phyloP scores from a whole-genome alignment of 2,113 vertebrate species.

The Labrus mixtus region DNA sequence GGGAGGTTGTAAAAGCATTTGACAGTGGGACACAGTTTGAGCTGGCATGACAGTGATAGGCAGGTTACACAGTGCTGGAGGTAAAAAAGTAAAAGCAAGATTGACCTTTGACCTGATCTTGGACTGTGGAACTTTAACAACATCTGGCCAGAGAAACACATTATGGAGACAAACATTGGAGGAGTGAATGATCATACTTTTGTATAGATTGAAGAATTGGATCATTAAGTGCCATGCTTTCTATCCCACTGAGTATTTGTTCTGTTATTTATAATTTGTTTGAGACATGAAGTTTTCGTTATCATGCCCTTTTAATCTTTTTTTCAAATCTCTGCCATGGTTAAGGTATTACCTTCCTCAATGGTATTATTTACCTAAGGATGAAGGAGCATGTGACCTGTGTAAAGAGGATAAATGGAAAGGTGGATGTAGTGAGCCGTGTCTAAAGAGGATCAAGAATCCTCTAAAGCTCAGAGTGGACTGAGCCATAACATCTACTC shows the following conservation, averaged over 20 bases:
- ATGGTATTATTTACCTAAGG: conserved; percentile 5
- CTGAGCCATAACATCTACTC: conserved; percentile 3
- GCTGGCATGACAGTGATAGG: background rate
- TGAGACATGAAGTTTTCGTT: background rate
- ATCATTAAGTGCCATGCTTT: background rate
- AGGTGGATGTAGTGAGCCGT: conserved; percentile 29
- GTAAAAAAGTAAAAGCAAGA: background rate
- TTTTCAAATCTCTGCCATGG: background rate
- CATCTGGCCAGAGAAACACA: background rate
- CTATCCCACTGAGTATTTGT: background rate
- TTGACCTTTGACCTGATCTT: background rate
- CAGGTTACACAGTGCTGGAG: background rate
- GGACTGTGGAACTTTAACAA: background rate
- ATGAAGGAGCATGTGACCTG: conserved; percentile 11
- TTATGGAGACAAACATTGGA: background rate
- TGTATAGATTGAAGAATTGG: background rate
- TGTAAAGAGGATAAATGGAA: conserved; percentile 36
- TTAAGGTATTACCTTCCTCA: background rate
- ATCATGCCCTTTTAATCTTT: background rate
- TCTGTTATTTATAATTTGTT: background rate
- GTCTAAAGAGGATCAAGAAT: conserved; percentile 59
- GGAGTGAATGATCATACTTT: background rate
- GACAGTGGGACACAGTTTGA: background rate
- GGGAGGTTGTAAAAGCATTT: background rate
- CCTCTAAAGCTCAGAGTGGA: conserved; percentile 14